A percentile compares a stretch with the other conserved stretches of the same genome.
These are phyloP conservation scores for Setophaga kirtlandii DNA, from an alignment of 2,113 vertebrate genomes.

Conservation along the genomic window DNA sequence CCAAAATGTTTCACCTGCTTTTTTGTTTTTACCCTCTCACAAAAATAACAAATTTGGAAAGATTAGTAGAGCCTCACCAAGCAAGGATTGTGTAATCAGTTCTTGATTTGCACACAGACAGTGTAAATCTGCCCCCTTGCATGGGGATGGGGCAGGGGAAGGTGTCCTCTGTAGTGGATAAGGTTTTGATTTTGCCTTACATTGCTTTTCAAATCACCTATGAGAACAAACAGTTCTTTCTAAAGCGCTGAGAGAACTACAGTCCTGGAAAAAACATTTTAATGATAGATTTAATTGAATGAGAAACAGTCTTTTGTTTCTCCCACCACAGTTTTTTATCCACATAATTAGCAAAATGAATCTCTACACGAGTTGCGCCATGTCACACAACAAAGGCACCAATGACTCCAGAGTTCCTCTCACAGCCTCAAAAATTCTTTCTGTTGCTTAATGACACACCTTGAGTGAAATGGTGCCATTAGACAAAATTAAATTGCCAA, in stretches of 20 bases:
- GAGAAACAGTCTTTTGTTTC: slow-evolving; percentile 43
- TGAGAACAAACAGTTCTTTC: slow-evolving; percentile 18
- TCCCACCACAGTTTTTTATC: slow-evolving; percentile 35
- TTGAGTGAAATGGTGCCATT: background rate
- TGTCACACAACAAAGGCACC: slow-evolving; percentile 43
- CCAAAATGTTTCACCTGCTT: background rate
- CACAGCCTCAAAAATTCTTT: background rate
- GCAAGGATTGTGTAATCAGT: background rate
- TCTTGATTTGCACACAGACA: background rate
- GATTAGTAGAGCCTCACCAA: background rate
- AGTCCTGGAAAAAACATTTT: slow-evolving; percentile 15
- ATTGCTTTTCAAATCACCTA: slow-evolving; percentile 38
- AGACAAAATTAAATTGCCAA: slow-evolving; percentile 17
- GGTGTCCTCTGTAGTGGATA: background rate
- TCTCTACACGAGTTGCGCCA: slow-evolving; percentile 9
- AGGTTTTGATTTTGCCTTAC: background rate
- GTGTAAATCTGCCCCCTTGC: background rate
- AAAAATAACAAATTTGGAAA: background rate
- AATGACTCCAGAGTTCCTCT: background rate
- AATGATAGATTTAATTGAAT: slow-evolving; percentile 40
- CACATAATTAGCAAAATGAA: slow-evolving; percentile 58
- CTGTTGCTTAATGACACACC: slow-evolving; percentile 29
- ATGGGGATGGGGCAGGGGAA: accelerated
- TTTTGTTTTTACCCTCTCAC: no score
- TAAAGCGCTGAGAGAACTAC: background rate